phyloP scores from a whole-genome alignment of 1,140 invertebrate species.

The Neoseiulus cucumeris region DNA sequence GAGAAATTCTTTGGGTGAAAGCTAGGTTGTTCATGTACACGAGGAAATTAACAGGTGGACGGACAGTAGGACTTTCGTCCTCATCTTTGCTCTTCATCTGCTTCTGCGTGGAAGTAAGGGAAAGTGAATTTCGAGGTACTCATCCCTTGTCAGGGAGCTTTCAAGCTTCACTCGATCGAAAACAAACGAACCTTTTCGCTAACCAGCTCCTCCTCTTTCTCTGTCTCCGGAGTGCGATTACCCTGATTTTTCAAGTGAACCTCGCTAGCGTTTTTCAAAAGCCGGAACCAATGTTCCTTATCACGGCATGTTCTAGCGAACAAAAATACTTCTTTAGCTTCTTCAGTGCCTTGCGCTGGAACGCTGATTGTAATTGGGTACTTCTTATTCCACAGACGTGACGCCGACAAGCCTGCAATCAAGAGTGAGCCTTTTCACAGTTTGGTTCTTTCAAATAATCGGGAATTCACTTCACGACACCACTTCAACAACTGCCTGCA shows the following conservation, averaged over 20 bases:
- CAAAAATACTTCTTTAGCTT: constrained; percentile 25
- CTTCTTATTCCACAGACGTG: constrained; percentile 62
- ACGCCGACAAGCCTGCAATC: background rate
- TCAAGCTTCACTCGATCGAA: no score
- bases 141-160: no score
- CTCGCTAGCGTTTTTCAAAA: constrained; percentile 27
- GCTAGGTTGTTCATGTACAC: constrained; percentile 12
- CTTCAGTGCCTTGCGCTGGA: background rate
- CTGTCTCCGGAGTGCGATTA: no score
- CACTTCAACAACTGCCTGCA: no score
- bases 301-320: constrained; percentile 62
- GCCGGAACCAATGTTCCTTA: constrained; percentile 65
- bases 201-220: background rate
- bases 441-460: no score
- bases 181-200: no score
- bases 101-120: no score
- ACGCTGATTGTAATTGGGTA: constrained; percentile 58
- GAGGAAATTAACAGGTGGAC: background rate
- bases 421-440: constrained; percentile 3
- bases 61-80: no score
- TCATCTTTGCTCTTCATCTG: no score
- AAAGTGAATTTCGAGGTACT: no score
- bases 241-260: no score
- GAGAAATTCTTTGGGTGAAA: background rate
- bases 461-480: no score